Percentiles rank a stretch among this genome's conserved stretches.
These are phyloP conservation scores for Calliphora vicina DNA, from an alignment of 1,140 invertebrate species.

Conservation along the genomic window DNA sequence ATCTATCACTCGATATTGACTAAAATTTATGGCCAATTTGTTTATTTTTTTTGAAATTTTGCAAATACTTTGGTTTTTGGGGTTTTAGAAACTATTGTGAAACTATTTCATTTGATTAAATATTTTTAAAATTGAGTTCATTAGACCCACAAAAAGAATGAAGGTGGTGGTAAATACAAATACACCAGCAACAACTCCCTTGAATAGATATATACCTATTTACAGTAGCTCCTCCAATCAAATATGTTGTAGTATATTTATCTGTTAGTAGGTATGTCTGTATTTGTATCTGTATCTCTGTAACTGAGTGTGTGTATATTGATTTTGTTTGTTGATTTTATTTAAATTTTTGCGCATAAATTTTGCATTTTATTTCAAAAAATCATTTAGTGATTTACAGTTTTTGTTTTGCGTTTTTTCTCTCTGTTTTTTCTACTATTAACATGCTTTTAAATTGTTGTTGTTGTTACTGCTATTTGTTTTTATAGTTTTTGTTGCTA, in stretches of 20 bases:
- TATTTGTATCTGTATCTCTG: not conserved
- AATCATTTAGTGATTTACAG: slow-evolving; percentile 8
- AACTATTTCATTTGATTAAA: not conserved
- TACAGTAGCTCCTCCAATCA: too few relatives aligned
- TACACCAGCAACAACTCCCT: too few relatives aligned
- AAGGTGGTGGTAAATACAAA: not conserved
- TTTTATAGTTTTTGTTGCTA: not conserved
- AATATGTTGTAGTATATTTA: not conserved
- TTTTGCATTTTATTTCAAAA: not conserved
- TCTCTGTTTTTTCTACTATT: not conserved
- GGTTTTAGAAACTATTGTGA: not conserved
- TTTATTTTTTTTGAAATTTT: not conserved
- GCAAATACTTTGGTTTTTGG: not conserved
- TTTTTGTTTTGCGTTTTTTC: not conserved
- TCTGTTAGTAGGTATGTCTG: not conserved
- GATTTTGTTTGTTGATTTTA: not conserved
- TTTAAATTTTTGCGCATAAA: slow-evolving; percentile 1
- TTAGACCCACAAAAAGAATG: not conserved
- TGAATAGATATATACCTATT: too few relatives aligned
- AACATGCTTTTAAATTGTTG: not conserved
- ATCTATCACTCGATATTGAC: not conserved
- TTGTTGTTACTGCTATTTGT: too few relatives aligned
- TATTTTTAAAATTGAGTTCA: not conserved
- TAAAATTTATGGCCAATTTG: not conserved
- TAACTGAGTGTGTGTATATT: not conserved